Evolutionary conservation across 2,888 invertebrate genomes (phyloP).

Genomic region (Cephus sareptanus): DNA sequence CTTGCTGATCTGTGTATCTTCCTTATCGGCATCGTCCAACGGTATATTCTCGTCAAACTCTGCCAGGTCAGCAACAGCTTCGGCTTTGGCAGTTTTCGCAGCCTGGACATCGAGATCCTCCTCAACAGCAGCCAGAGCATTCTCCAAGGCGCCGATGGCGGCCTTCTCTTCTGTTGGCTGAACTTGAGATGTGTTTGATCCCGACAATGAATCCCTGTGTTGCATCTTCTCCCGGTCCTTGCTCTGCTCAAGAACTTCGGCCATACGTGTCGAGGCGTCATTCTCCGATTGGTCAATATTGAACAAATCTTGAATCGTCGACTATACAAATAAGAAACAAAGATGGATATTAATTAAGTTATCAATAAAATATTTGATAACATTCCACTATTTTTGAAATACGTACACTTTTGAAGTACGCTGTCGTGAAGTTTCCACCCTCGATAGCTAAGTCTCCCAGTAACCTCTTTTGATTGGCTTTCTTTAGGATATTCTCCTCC

Average conservation of each 20-base stretch:
- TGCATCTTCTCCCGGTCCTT: constrained; percentile 63
- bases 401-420: constrained; percentile 89
- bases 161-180: constrained; percentile 69
- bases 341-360: constrained; percentile 2
- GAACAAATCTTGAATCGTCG: constrained; percentile 95
- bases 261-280: constrained; percentile 71
- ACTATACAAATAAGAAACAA: constrained; percentile 65
- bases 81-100: constrained; percentile 88
- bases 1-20: constrained; percentile 74
- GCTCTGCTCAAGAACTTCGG: constrained; percentile 70
- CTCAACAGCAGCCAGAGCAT: constrained; percentile 90
- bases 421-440: constrained; percentile 98
- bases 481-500: constrained; percentile 99
- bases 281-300: constrained; percentile 77
- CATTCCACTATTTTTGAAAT: constrained; percentile 7
- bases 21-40: constrained; percentile 74
- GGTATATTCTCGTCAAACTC: constrained; percentile 97
- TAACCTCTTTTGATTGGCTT: constrained; percentile 96
- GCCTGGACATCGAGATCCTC: constrained; percentile 96
- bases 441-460: constrained; percentile 98
- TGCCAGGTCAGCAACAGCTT: constrained; percentile 88
- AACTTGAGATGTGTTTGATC: constrained; percentile 28
- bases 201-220: constrained; percentile 49
- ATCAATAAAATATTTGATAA: constrained; percentile 8
- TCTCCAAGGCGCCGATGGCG: constrained; percentile 77